Evolutionary conservation across 1,140 invertebrate genomes (phyloP).

Genomic region (Augochlora pura): DNA sequence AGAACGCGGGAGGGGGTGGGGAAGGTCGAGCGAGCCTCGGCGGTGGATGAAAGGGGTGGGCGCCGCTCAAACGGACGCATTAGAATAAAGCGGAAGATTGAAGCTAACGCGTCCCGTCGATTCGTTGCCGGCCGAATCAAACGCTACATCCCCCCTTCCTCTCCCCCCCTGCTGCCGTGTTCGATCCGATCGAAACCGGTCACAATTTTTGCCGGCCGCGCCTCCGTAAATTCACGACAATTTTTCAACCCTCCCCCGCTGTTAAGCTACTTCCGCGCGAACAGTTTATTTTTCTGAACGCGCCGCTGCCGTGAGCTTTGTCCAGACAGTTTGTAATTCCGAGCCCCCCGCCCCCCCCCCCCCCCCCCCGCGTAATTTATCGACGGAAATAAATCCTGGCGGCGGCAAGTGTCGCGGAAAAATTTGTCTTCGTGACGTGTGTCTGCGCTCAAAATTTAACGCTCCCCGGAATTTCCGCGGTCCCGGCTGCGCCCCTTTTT

Average conservation of each 20-base stretch:
- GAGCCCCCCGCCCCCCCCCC: background rate
- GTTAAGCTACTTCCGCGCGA: no score
- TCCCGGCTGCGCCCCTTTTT: background rate
- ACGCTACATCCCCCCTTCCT: no score
- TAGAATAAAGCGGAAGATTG: constrained; percentile 37
- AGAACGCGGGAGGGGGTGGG: constrained; percentile 7
- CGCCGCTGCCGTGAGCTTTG: background rate
- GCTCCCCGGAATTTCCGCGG: background rate
- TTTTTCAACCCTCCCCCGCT: no score
- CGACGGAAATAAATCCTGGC: constrained; percentile 18
- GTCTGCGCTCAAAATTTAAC: constrained; percentile 34
- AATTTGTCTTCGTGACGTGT: constrained; percentile 9
- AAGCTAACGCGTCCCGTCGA: constrained; percentile 27
- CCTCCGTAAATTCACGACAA: background rate
- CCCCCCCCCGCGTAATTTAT: constrained; percentile 18
- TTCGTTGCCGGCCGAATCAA: no score
- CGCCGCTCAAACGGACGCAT: constrained; percentile 29
- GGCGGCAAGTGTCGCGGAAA: constrained; percentile 11
- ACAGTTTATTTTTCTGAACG: background rate
- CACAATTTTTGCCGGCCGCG: background rate
- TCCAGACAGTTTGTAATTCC: background rate
- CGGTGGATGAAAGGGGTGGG: no score
- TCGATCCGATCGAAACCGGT: no score
- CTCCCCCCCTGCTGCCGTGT: no score
- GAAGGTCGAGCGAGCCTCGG: background rate